Evolutionary conservation across 1,140 invertebrate species (phyloP), one percentile per base, ranked within the genome.

Genomic region (Formica selysi): DNA sequence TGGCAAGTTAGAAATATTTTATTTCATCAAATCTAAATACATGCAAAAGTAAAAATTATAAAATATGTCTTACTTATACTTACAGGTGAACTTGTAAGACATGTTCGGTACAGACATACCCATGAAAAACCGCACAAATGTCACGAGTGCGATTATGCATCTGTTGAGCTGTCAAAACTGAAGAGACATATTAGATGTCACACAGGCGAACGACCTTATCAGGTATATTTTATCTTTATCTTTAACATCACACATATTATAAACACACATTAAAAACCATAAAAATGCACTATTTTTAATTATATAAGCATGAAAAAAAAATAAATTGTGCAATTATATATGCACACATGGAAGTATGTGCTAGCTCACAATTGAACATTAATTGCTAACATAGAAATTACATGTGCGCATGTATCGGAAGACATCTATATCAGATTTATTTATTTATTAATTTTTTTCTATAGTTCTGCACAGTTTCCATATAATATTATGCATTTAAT

Each of bases 121-220:
- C 98, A 98, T 94, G 98, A 99, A 95, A 99, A 99, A 94, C 98
- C 98, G 0, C 98, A 99, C 93, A 98, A 98, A 94, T 99, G 98
- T 94, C 96, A 97, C 0, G 98, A 99, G 92, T 99, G 98, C 95
- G 98, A 99, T 94, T 99, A 99, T 95, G 98, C 98, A 0, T 98
- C 98, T 86, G 98, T 99, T 0, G 98, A 99, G 94, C 94, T 99
- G 70, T 98, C 98, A 65, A 99, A 99, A 96, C 93, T 99, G 44
- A 98, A 98, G 79, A 95, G 98, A 61, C 99, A 99, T 92, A 98
- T 99, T 93, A 96, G 98, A 38, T 99, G 98, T 93, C 98, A 99
- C 93, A 99, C 98, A 1, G 98, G 97, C 74, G 98, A 97, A 94
- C 95, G 97, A 68, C 97, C 97, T 11, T 98, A 98, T 94, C 97